These are phyloP conservation scores for Amblyopsis hoosieri DNA, from an alignment of 2,797 vertebrate genomes.

Conservation along the genomic window DNA sequence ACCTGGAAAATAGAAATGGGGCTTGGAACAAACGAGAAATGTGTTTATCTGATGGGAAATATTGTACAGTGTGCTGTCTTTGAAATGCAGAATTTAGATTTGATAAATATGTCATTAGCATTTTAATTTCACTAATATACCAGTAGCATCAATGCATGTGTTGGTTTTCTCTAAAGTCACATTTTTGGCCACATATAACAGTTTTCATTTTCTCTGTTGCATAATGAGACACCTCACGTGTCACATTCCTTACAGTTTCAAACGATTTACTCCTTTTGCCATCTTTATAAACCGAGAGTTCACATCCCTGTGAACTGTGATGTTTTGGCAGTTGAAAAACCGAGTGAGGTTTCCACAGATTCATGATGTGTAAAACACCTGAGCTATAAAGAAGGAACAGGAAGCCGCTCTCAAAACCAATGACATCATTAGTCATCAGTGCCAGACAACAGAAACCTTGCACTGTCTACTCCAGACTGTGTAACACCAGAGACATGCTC, in stretches of 20 bases:
- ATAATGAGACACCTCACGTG: slow-evolving; percentile 21
- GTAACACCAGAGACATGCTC: slow-evolving; percentile 32
- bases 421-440: slow-evolving; percentile 30
- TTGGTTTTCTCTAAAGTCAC: not conserved
- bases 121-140: not conserved
- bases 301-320: slow-evolving; percentile 7
- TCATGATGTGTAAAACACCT: slow-evolving; percentile 55
- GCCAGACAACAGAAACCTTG: slow-evolving; percentile 12
- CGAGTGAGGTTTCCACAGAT: not conserved
- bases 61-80: not conserved
- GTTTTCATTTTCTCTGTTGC: slow-evolving; percentile 4
- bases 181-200: not conserved
- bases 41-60: slow-evolving; percentile 19
- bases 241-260: slow-evolving; percentile 29
- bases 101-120: not conserved
- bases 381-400: slow-evolving; percentile 28
- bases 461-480: slow-evolving; percentile 10
- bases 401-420: slow-evolving; percentile 10
- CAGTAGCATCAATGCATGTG: too few species aligned
- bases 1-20: slow-evolving; percentile 25
- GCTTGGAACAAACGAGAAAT: slow-evolving; percentile 23
- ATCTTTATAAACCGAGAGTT: slow-evolving; percentile 5
- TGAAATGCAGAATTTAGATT: slow-evolving; percentile 3
- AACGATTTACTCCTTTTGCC: slow-evolving; percentile 1
- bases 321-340: slow-evolving; percentile 2